A percentile compares a stretch with the other conserved stretches of the same genome.
phyloP scores from a whole-genome alignment of 2,888 invertebrate genomes.

The Rotaria sp. region DNA sequence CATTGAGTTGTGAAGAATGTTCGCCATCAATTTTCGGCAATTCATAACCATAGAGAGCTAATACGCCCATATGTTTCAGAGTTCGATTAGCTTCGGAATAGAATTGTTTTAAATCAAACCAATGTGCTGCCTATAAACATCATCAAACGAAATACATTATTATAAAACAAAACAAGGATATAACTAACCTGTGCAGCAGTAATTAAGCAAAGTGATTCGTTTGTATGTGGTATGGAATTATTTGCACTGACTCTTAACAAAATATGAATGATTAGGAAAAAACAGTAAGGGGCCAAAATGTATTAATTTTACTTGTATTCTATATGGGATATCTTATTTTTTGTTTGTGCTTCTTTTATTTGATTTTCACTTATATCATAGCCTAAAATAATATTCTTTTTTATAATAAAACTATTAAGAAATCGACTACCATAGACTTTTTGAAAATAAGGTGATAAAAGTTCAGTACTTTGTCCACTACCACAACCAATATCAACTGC shows the following conservation, averaged over 20 bases:
- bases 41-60: slow-evolving; percentile 14
- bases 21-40: neutral
- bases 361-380: slow-evolving; percentile 23
- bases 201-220: neutral
- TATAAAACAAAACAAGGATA: neutral
- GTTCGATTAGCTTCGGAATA: slow-evolving; percentile 6
- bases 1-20: neutral
- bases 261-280: neutral
- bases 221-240: neutral
- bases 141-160: neutral
- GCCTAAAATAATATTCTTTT: neutral
- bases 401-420: neutral
- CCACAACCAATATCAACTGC: slow-evolving; percentile 27
- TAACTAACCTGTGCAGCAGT: neutral
- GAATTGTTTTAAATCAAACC: slow-evolving; percentile 13
- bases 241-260: neutral
- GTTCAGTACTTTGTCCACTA: slow-evolving; percentile 10
- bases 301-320: neutral
- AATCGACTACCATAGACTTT: neutral
- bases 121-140: neutral
- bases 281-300: too few relatives aligned
- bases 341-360: neutral
- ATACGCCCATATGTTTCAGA: neutral
- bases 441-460: slow-evolving; percentile 13
- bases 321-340: neutral